Percentiles rank a stretch among this genome's conserved stretches.
Conservation (phyloP, 2,888 invertebrate genomes). For the Apodemia hepburni region DNA sequence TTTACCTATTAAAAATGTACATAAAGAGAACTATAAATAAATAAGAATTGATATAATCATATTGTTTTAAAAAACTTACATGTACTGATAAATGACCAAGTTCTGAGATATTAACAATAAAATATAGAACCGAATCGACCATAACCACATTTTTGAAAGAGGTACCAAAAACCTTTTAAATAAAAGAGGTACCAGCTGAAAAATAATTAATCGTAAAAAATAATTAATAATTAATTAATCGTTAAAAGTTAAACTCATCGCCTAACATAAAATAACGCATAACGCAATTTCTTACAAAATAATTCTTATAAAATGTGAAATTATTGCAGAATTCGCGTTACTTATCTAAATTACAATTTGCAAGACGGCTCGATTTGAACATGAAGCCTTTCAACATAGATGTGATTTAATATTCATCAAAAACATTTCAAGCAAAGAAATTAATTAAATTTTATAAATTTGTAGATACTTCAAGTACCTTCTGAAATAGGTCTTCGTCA, state of each 20-base stretch:
- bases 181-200: too few species aligned
- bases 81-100: not conserved
- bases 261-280: not conserved
- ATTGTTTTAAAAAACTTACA: too few species aligned
- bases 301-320: not conserved
- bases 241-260: too few species aligned
- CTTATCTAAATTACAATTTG: not conserved
- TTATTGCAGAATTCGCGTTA: not conserved
- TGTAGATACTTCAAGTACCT: not conserved
- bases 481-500: not conserved
- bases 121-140: too few species aligned
- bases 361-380: not conserved
- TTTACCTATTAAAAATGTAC: too few species aligned
- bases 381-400: constrained; percentile 1
- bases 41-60: too few species aligned
- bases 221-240: too few species aligned
- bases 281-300: not conserved
- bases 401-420: constrained; percentile 1
- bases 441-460: constrained; percentile 6
- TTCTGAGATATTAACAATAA: not conserved
- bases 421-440: not conserved
- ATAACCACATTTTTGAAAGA: too few species aligned
- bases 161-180: too few species aligned
- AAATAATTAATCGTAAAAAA: too few species aligned
- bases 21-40: too few species aligned